Evolutionary conservation across 37 sponge, comb jelly and placozoan genomes (phyloP), one percentile per base, ranked within the genome.

Genomic region (Ephydatia muelleri): DNA sequence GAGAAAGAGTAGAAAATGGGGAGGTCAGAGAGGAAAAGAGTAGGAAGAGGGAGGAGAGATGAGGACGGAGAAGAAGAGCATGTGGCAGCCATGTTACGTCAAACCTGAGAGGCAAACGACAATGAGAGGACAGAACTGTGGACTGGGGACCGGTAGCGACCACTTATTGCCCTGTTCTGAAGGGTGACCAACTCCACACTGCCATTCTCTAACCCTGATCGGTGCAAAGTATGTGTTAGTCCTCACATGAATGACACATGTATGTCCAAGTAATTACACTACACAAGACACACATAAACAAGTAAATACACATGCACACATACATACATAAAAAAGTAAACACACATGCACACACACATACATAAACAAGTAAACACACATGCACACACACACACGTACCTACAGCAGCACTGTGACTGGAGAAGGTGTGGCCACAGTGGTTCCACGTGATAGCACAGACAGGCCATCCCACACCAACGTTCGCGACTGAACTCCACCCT

Each of bases 321-420:
- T 23, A 78, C 80, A 78, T 23, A 78, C 80, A 78, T 64, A 78
- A 48, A 78, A 5, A 78, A 48, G 9, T 23, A 79, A 67, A 64
- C 25, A 65, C 80, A 79, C 38, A 79, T 31, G n/a, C 38, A 79
- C 68, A 65, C 38, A 79, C 80, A 79, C 25, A 65, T 65, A 64
- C n/a, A 72, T 32, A 83, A 38, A 83, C 75, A 74, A 11, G 30
- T 67, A 75, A 21, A 75, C 65, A 82, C 40, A 72, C 49, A 72
- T 36, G 47, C 73, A 82, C 40, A 82, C 32, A 72, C 40, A 82
- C 73, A 82, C 25, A 71, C 73, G 3, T 26, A 71, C 83, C 68
- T 34, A 68, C 94, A 49, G 94, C 90, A 16, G 89, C 88, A 39
- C 65, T 92, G 76, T 82, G 87, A 38, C 83, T 95, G 4, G 94